Conservation (phyloP, 1,140 invertebrate genomes). For the Nilaparvata lugens region DNA sequence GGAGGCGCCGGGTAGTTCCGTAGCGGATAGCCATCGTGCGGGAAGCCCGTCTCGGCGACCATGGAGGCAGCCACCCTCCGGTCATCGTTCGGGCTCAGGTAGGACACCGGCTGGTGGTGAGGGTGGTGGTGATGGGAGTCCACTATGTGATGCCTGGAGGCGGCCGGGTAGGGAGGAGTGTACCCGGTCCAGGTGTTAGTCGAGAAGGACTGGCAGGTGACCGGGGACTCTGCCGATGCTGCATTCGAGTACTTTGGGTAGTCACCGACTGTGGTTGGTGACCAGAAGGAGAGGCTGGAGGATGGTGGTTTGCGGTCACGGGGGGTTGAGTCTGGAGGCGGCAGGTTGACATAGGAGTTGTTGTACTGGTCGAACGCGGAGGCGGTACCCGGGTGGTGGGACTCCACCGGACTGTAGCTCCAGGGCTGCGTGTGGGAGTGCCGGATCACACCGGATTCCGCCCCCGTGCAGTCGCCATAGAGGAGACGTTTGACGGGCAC, state of each 20-base stretch:
- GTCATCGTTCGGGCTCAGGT: conserved; percentile 9
- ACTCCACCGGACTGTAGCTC: conserved; percentile 57
- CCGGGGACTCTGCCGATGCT: conserved; percentile 41
- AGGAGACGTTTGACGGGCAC: conserved; percentile 70
- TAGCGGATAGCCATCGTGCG: conserved; percentile 64
- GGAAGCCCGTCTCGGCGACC: conserved; percentile 53
- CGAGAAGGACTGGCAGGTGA: conserved; percentile 59
- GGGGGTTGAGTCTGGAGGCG: conserved; percentile 39
- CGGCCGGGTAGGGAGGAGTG: conserved; percentile 43
- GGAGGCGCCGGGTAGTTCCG: conserved; percentile 59
- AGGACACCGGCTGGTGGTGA: conserved; percentile 24
- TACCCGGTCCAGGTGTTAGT: conserved; percentile 58
- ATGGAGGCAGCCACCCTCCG: conserved; percentile 20
- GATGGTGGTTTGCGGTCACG: conserved; percentile 45
- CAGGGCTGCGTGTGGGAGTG: conserved; percentile 60
- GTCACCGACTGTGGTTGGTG: conserved; percentile 44
- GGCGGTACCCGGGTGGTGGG: conserved; percentile 40
- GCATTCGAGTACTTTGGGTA: conserved; percentile 45
- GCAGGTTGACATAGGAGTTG: conserved; percentile 67
- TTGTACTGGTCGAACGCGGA: conserved; percentile 63
- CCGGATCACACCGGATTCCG: conserved; percentile 52
- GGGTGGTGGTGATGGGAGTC: conserved; percentile 43
- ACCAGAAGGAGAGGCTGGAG: conserved; percentile 57
- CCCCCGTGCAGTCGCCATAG: conserved; percentile 42
- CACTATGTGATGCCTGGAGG: conserved; percentile 47